Conservation (phyloP, 2,888 invertebrate genomes). For the Antheraea assamensis region DNA sequence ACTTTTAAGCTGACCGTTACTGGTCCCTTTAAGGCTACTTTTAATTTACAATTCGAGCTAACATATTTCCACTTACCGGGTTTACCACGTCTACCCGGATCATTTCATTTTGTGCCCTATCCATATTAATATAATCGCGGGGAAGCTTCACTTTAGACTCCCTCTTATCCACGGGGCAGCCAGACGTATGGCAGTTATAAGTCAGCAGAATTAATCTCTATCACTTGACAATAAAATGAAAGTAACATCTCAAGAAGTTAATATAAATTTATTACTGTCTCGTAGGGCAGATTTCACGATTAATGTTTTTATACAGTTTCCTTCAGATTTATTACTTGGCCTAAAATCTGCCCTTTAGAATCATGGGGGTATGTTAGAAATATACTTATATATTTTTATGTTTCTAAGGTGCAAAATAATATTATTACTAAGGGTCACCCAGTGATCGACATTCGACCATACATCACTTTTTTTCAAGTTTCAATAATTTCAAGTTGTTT, state of each 20-base stretch:
- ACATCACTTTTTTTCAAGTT: too few relatives aligned
- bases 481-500: too few relatives aligned
- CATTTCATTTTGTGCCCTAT: constrained; percentile 61
- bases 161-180: constrained; percentile 58
- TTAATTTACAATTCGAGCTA: constrained; percentile 43
- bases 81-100: constrained; percentile 67
- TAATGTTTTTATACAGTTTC: constrained; percentile 34
- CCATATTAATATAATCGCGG: constrained; percentile 78
- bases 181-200: constrained; percentile 81
- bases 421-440: too few relatives aligned
- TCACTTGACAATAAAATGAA: constrained; percentile 79
- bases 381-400: background rate
- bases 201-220: constrained; percentile 81
- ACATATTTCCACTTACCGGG: constrained; percentile 62
- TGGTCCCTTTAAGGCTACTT: constrained; percentile 30
- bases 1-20: background rate
- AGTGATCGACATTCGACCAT: too few relatives aligned
- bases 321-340: background rate
- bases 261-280: constrained; percentile 75
- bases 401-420: background rate
- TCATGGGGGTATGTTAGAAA: background rate
- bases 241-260: constrained; percentile 78
- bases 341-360: background rate
- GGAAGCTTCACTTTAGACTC: constrained; percentile 78
- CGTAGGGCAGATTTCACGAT: constrained; percentile 47